A percentile compares a stretch with the other conserved stretches of the same genome.
These are phyloP conservation scores for Dynastes grantii DNA, from an alignment of 2,888 invertebrate species.

Conservation along the genomic window DNA sequence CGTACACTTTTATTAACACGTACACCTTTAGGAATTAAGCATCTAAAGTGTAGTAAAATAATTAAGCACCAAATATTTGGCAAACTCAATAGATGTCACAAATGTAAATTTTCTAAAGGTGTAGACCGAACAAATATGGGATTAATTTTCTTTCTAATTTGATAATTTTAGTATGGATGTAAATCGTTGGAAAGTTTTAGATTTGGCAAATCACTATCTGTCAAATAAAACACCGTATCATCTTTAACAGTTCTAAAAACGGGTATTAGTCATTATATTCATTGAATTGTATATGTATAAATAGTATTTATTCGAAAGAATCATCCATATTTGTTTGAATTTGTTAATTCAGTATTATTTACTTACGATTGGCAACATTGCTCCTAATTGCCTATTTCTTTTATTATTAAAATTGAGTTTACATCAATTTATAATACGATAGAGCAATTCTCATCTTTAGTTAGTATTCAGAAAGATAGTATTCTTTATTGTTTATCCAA, in stretches of 20 bases:
- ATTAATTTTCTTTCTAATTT: not conserved
- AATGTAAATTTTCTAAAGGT: not conserved
- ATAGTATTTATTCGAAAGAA: not conserved
- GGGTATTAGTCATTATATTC: not conserved
- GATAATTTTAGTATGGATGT: not conserved
- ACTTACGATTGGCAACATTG: not conserved
- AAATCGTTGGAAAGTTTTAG: not conserved
- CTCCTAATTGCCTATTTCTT: no score
- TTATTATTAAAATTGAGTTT: not conserved
- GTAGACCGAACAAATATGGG: not conserved
- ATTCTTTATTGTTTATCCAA: not conserved
- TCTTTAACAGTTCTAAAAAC: not conserved
- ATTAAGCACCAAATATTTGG: no score
- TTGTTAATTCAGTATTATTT: slow-evolving; percentile 33
- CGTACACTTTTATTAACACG: not conserved
- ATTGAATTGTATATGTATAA: not conserved
- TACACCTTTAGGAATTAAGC: not conserved
- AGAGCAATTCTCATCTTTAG: not conserved
- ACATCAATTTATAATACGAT: not conserved
- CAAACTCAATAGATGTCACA: no score
- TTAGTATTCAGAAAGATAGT: not conserved
- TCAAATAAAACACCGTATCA: not conserved
- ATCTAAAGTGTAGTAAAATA: not conserved
- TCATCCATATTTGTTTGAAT: slow-evolving; percentile 23
- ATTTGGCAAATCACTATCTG: not conserved